Base-by-base conservation (phyloP, 2,113 vertebrate genomes). In the Sialia sialis region DNA sequence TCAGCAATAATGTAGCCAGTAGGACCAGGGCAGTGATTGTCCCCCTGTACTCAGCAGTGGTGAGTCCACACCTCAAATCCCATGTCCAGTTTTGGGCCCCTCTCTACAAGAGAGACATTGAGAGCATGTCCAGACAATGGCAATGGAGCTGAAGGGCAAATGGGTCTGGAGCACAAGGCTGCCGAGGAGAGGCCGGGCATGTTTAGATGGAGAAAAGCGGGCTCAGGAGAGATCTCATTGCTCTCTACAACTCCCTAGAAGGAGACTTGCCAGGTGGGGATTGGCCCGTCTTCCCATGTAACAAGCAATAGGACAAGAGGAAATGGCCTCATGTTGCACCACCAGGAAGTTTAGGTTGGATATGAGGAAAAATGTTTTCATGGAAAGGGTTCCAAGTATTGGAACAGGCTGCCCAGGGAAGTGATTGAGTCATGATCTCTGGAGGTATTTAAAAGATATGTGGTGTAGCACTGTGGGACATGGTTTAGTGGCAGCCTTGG, bases 141-240 rank as follows among this genome's bases (percentile, higher is more conserved):
- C 2, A 10, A 2, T 0, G 7, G 48, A 48, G 7, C 4, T 22
- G n/a, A n/a, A n/a, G n/a, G n/a, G n/a, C n/a, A n/a, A n/a, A n/a
- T n/a, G n/a, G n/a, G 5, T 32, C 46, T 68, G 38, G 25, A 68
- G 20, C 46, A 34, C 23, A 52, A 34, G 38, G 2, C 4, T 44
- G 19, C 38, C 17, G 13, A 52, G 2, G 9, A 66, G 38, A 2
- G 4, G 54, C 38, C 54, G 23, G 5, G 13, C 0, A 1, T 29
- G 9, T 59, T 59, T 68, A 59, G 6, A n/a, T 46, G n/a, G 46
- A 82, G 60, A 21, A 67, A 39, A 67, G 25, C 16, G 12, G 11
- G 1, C 11, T 81, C 27, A 10, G 19, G 8, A 4, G 13, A 11
- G 19, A 29, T 5, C 16, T 39, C 11, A n/a, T 12, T 54, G 39